Conservation (phyloP, 1,140 invertebrate species). For the Drosophila suzukii region DNA sequence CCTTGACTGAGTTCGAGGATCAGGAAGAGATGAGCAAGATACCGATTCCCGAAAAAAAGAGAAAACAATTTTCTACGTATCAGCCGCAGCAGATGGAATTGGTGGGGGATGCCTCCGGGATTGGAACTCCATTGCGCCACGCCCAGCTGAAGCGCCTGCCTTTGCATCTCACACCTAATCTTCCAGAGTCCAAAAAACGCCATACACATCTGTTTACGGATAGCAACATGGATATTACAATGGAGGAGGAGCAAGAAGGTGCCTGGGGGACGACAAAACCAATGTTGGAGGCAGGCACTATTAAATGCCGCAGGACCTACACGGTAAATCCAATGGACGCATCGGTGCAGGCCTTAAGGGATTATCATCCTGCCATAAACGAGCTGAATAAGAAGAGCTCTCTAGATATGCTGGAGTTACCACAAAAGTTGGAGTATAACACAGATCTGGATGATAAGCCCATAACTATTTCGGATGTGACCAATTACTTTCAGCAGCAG, state of each 20-base stretch:
- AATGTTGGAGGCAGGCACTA: not conserved
- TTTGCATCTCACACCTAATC: conserved; percentile 59
- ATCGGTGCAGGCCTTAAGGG: conserved; percentile 25
- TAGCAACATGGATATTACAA: conserved; percentile 10
- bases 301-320: conserved; percentile 6
- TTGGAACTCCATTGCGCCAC: conserved; percentile 22
- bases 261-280: not conserved
- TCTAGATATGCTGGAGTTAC: not conserved
- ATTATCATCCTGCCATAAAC: not conserved
- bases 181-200: conserved; percentile 60
- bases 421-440: not conserved
- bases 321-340: conserved; percentile 9
- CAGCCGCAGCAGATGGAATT: conserved; percentile 3
- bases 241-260: not conserved
- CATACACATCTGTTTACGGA: conserved; percentile 1
- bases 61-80: not conserved
- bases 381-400: not conserved
- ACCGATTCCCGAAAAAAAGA: not conserved
- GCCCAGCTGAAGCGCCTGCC: conserved; percentile 33
- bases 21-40: conserved; percentile 40
- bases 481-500: conserved; percentile 34
- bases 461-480: conserved; percentile 67
- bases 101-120: conserved; percentile 7
- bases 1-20: conserved; percentile 56
- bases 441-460: conserved; percentile 40